Base-by-base conservation (phyloP, 2,888 invertebrate species). In the Lasius fuliginosus region DNA sequence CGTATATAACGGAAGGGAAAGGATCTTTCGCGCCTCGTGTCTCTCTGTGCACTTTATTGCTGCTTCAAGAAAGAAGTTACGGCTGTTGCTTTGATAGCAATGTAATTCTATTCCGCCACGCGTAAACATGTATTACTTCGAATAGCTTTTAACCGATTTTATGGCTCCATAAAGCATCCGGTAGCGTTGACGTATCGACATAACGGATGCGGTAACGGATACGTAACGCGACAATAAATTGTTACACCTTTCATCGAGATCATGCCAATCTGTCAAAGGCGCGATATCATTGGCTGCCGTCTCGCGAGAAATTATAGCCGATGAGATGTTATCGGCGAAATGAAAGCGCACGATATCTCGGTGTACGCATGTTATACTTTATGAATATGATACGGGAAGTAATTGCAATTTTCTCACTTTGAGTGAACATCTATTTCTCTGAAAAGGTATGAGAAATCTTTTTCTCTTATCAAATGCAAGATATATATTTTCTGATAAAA, bases 101-200 rank as follows among this genome's bases (percentile, higher is more conserved):
- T 71, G 60, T 60, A 60, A 27, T 56, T 49, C 18, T 56, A 56
- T 23, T 23, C 18, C 36, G 33, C 30, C 1, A 30, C 36, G 18
- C 60, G 58, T 58, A 30, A 27, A 33, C 33, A 18, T 73, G 60
- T 4, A 56, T 36, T 71, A 23, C 18, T 69, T 27, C 36, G 11
- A 60, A 23, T 40, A 46, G 77, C 49, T 77, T 82, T 82, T 30
- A 75, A 64, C 15, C n/a, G 36, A 82, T 75, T 82, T 82, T 76
- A 65, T 77, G 15, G 53, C 62, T 23, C 79, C 64, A 64, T 77
- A 82, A 77, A 82, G n/a, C 53, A 71, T 76, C 30, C 42, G 33
- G 8, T 30, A 42, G 15, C 46, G 74, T 60, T 46, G 60, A 77
- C 81, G n/a, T 27, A 56, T 30, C 53, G 40, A 30, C 42, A 56